Evolutionary conservation across 2,888 invertebrate species (phyloP).

Genomic region (Criorhina ranunculi): DNA sequence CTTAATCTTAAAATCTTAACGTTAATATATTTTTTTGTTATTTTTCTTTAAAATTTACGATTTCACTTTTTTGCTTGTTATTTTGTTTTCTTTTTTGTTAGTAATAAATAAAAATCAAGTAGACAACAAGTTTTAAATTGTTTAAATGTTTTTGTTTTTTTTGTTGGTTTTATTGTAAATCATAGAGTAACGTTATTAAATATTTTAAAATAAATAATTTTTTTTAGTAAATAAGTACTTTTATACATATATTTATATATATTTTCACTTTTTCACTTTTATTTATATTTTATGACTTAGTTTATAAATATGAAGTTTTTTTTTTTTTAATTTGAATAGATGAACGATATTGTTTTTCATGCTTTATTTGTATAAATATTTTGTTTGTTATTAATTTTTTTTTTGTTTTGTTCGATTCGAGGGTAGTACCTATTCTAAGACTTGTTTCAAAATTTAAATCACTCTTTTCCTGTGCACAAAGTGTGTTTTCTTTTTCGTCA

Average conservation of each 20-base stretch:
- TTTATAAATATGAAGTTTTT: slow-evolving; percentile 71
- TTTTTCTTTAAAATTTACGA: slow-evolving; percentile 54
- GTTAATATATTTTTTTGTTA: slow-evolving; percentile 65
- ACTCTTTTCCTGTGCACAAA: slow-evolving; percentile 74
- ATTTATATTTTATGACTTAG: slow-evolving; percentile 73
- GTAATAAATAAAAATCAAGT: slow-evolving; percentile 74
- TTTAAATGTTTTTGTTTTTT: slow-evolving; percentile 50
- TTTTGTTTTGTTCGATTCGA: slow-evolving; percentile 68
- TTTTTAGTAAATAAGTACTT: slow-evolving; percentile 71
- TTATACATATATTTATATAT: slow-evolving; percentile 63
- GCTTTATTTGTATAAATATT: slow-evolving; percentile 67
- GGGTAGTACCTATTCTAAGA: slow-evolving; percentile 61
- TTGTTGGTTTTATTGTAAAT: slow-evolving; percentile 70
- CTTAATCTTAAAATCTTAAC: slow-evolving; percentile 73
- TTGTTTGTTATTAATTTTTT: slow-evolving; percentile 36
- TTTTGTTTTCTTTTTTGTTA: slow-evolving; percentile 47
- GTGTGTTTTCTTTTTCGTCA: slow-evolving; percentile 29
- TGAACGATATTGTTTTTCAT: slow-evolving; percentile 74
- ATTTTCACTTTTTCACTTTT: slow-evolving; percentile 56
- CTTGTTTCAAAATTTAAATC: slow-evolving; percentile 61
- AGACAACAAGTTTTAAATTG: slow-evolving; percentile 69
- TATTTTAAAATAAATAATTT: slow-evolving; percentile 70
- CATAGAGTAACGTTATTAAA: slow-evolving; percentile 67
- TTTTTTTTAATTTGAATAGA: slow-evolving; percentile 64
- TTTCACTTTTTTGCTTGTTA: slow-evolving; percentile 23